These are phyloP conservation scores for Metalampra italica DNA, from an alignment of 2,888 invertebrate genomes.

Conservation along the genomic window DNA sequence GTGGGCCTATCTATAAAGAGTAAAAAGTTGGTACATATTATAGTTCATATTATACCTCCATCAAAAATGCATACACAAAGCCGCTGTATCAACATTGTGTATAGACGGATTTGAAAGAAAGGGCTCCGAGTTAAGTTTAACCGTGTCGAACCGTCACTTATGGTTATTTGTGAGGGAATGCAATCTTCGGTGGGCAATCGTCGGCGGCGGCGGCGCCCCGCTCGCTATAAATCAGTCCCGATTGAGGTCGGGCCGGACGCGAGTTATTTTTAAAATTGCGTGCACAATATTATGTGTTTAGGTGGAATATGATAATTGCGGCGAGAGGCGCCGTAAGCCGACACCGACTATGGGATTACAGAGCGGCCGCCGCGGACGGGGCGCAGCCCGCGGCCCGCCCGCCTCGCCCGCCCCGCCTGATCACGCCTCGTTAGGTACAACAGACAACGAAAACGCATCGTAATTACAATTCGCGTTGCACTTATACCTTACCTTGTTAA, in stretches of 20 bases:
- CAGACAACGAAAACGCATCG: conserved; percentile 9
- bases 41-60: too few species aligned
- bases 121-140: conserved; percentile 12
- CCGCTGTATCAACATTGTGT: not conserved
- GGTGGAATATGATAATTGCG: conserved; percentile 78
- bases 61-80: not conserved
- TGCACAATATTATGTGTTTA: conserved; percentile 78
- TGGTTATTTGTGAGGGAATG: conserved; percentile 45
- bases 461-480: conserved; percentile 8
- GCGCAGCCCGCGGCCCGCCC: conserved; percentile 21
- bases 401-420: conserved; percentile 23
- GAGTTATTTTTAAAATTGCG: conserved; percentile 77
- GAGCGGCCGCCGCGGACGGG: conserved; percentile 43
- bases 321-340: conserved; percentile 71
- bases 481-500: not conserved
- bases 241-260: conserved; percentile 70
- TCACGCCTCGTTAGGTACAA: conserved; percentile 18
- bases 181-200: conserved; percentile 40
- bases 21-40: too few species aligned
- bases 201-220: conserved; percentile 38
- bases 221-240: conserved; percentile 66
- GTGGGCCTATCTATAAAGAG: too few species aligned
- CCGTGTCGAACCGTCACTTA: conserved; percentile 30
- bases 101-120: not conserved
- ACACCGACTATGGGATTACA: conserved; percentile 74